Conservation (phyloP, 53 echinoderm and acorn worm species). For the Paracentrotus lividus region DNA sequence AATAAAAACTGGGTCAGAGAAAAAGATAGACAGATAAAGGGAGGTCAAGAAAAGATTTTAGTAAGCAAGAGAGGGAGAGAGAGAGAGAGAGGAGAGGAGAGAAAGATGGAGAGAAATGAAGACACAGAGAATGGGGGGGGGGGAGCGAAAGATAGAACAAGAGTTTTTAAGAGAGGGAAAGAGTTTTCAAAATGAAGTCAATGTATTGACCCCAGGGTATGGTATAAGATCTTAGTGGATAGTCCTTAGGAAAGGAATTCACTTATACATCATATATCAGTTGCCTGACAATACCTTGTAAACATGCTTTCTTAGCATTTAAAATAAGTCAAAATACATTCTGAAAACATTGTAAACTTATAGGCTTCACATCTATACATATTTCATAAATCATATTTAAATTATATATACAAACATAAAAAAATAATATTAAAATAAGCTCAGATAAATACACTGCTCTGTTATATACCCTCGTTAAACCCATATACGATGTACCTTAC, state of each 20-base stretch:
- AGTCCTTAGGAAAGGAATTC: too few species aligned
- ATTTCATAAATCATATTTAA: not conserved
- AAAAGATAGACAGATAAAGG: too few species aligned
- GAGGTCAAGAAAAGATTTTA: too few species aligned
- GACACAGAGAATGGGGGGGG: not conserved
- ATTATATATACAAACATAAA: conserved; percentile 6
- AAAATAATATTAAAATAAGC: not conserved
- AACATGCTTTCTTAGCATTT: too few species aligned
- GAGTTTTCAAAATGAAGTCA: too few species aligned
- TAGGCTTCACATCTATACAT: not conserved
- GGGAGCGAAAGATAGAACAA: not conserved
- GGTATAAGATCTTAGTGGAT: too few species aligned
- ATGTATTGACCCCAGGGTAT: too few species aligned
- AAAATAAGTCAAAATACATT: not conserved
- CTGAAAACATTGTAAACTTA: not conserved
- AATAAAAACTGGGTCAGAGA: too few species aligned
- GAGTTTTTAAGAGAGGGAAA: too few species aligned
- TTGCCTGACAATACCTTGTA: too few species aligned
- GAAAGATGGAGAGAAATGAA: not conserved
- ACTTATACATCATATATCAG: too few species aligned
- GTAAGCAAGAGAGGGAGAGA: not conserved
- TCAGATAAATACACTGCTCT: not conserved
- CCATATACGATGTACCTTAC: not conserved
- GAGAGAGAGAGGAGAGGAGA: not conserved
- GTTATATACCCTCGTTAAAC: conserved; percentile 1